These are phyloP conservation scores for Ceyx erithaca DNA, from an alignment of 2,797 vertebrate species.

Conservation along the genomic window DNA sequence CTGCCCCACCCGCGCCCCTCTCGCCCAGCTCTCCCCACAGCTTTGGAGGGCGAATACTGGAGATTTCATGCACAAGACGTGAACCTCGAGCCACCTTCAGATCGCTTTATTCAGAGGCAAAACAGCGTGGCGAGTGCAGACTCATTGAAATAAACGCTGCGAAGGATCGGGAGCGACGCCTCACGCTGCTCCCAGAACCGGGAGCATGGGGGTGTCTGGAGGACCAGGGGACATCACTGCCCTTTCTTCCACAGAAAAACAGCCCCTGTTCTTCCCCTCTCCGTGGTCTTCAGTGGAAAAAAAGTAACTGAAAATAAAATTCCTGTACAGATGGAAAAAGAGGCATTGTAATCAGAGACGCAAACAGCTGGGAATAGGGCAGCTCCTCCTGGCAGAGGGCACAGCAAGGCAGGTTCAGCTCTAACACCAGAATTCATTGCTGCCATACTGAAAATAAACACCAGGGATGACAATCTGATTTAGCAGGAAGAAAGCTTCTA, in stretches of 20 bases:
- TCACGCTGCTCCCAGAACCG: not conserved
- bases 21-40: fast-evolving
- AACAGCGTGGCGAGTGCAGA: fast-evolving
- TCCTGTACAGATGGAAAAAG: not conserved
- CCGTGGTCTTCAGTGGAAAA: not conserved
- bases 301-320: not conserved
- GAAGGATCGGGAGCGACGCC: not conserved
- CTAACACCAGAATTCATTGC: not conserved
- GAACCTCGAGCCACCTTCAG: not conserved
- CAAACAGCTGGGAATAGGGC: not conserved
- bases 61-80: fast-evolving
- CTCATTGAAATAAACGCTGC: not conserved
- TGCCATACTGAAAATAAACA: not conserved
- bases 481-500: not conserved
- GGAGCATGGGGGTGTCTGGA: fast-evolving
- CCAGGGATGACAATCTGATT: not conserved
- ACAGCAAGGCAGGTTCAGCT: not conserved
- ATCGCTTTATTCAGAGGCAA: constrained; percentile 17
- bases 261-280: not conserved
- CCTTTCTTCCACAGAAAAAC: not conserved
- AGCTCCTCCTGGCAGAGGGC: not conserved
- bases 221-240: fast-evolving
- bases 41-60: fast-evolving
- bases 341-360: constrained; percentile 7
- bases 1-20: fast-evolving